These are phyloP conservation scores for Dendrolimus kikuchii DNA, from an alignment of 1,140 invertebrate species.

Conservation along the genomic window DNA sequence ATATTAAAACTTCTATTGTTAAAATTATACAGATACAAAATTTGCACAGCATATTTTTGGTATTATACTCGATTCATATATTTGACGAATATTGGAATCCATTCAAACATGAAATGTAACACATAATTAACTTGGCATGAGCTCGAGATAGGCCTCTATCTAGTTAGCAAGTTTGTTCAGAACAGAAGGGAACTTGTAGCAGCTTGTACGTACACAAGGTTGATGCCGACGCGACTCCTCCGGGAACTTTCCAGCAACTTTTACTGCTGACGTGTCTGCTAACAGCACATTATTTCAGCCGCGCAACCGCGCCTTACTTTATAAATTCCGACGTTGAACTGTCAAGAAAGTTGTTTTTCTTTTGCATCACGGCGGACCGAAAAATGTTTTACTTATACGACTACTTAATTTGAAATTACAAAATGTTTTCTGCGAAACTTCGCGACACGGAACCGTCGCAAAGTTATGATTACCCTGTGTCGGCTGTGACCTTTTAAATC, in stretches of 20 bases:
- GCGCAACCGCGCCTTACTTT: slow-evolving; percentile 13
- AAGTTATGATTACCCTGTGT: too few species aligned
- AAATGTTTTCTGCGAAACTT: neutral
- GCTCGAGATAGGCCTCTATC: slow-evolving; percentile 14
- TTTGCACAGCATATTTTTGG: too few species aligned
- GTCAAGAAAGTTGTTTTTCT: slow-evolving; percentile 22
- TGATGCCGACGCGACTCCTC: slow-evolving; percentile 12
- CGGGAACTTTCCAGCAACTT: slow-evolving; percentile 25
- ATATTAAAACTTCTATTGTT: too few species aligned
- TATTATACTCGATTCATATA: too few species aligned
- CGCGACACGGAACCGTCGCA: too few species aligned
- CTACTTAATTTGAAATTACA: slow-evolving; percentile 1
- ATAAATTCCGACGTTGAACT: slow-evolving; percentile 24
- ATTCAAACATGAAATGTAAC: slow-evolving; percentile 7
- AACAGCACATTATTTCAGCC: slow-evolving; percentile 21
- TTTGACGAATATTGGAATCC: too few species aligned
- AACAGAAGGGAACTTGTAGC: slow-evolving; percentile 9
- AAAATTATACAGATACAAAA: too few species aligned
- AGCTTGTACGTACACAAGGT: too few species aligned
- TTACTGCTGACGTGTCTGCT: slow-evolving; percentile 22
- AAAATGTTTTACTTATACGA: slow-evolving; percentile 3
- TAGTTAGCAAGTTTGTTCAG: slow-evolving; percentile 20
- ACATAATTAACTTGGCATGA: slow-evolving; percentile 9
- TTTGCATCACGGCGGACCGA: slow-evolving; percentile 1
- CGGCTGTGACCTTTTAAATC: too few species aligned